Evolutionary conservation across 2,113 vertebrate genomes (phyloP), one percentile per base, ranked within the genome.

Genomic region (Arvicanthis niloticus): DNA sequence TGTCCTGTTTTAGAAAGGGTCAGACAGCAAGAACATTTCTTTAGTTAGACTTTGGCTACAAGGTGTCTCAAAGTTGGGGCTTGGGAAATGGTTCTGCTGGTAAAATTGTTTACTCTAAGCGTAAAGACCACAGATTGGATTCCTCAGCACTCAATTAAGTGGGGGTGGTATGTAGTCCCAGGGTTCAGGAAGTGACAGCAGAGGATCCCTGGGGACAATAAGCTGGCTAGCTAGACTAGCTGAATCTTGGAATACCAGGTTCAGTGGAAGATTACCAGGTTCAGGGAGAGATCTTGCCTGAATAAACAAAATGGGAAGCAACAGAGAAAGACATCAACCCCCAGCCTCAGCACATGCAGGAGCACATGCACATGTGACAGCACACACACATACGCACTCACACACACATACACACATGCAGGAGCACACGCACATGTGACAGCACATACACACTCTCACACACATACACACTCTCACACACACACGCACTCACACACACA

Each of bases 1-100:
- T 65, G 88, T 93, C 56, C 91, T 95, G 51, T 24, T 85, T 65
- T 82, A 70, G 82, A 82, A 89, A 67, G 58, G 15, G 29, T n/a
- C 40, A 80, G 22, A 92, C 1, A 22, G 7, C 0, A 42, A 48
- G 53, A 58, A 34, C 6, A n/a, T 72, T 62, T 88, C 60, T 76
- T 88, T 82, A 15, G 60, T 34, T 67, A 62, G 78, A 68, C 10
- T 42, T 10, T 76, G 62, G 5, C 60, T 42, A 45, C 70, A 58
- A 88, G 51, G 37, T 48, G 53, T 78, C 96, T 91, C 85, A 88
- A 65, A 90, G n/a, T 19, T 58, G 53, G 17, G 29, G 10, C 17
- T 24, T 9, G 3, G 72, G 53, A 76, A 34, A 31, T 34, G 29
- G 29, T 11, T 60, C 51, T 2, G 9, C 75, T 16, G 24, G 26